These are phyloP conservation scores for Drosophila varians DNA, from an alignment of 1,140 invertebrate species.

Conservation along the genomic window DNA sequence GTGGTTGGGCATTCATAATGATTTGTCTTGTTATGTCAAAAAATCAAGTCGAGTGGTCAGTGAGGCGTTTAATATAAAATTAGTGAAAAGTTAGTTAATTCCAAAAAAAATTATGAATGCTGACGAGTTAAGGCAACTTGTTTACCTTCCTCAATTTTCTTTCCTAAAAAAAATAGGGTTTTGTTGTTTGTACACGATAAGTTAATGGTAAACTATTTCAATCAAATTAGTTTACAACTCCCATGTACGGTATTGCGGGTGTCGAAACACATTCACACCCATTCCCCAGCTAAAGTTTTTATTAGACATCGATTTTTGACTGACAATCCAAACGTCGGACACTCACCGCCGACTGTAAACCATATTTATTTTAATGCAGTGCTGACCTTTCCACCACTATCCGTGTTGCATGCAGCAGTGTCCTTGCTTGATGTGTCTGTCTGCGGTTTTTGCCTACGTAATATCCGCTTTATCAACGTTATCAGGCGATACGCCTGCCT, in stretches of 20 bases:
- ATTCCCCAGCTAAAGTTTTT: constrained; percentile 22
- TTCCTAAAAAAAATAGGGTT: background rate
- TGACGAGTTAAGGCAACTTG: background rate
- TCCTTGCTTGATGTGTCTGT: constrained; percentile 24
- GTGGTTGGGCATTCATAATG: background rate
- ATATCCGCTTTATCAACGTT: constrained; percentile 14
- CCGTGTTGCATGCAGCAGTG: constrained; percentile 20
- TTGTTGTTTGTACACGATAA: background rate
- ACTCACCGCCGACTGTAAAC: background rate
- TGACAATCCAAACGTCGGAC: constrained; percentile 17
- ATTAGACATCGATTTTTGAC: constrained; percentile 71
- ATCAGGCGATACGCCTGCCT: constrained; percentile 24
- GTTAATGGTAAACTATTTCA: too few species aligned
- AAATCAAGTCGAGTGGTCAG: too few species aligned
- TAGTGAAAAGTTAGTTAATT: background rate
- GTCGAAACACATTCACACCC: background rate
- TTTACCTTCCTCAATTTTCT: background rate
- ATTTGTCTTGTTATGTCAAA: background rate
- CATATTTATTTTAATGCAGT: constrained; percentile 42
- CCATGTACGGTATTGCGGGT: constrained; percentile 21
- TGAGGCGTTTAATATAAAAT: too few species aligned
- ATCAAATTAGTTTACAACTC: background rate
- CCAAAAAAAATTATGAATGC: background rate
- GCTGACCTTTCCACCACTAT: constrained; percentile 34
- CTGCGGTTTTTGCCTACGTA: background rate